A percentile compares a stretch with the other conserved stretches of the same genome.
These are phyloP conservation scores for Crossaster papposus DNA, from an alignment of 53 echinoderm and acorn worm genomes.

Conservation along the genomic window DNA sequence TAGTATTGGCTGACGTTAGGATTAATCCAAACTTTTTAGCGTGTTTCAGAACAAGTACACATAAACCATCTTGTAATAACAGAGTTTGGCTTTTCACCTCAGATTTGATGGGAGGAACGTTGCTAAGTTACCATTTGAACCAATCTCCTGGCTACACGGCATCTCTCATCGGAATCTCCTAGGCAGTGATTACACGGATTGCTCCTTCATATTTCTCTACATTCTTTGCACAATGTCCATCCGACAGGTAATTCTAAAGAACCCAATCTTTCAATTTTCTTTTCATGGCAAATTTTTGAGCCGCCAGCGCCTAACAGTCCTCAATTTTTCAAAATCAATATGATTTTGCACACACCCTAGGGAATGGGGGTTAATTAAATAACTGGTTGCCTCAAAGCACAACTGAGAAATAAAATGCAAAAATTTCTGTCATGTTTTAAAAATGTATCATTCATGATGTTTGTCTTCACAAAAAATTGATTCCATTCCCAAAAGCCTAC, in stretches of 20 bases:
- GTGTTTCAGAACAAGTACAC: too few species aligned
- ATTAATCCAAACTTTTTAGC: too few species aligned
- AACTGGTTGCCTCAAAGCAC: too few species aligned
- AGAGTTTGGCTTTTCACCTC: neutral
- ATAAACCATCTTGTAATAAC: too few species aligned
- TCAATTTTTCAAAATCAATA: too few species aligned
- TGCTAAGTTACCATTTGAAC: conserved; percentile 93
- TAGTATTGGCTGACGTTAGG: too few species aligned
- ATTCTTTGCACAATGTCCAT: conserved; percentile 99
- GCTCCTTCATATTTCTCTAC: conserved; percentile 96
- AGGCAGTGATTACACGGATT: conserved; percentile 93
- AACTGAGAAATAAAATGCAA: neutral
- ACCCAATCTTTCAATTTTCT: neutral
- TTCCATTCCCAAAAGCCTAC: too few species aligned
- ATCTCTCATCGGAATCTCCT: conserved; percentile 98
- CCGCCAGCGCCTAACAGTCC: too few species aligned
- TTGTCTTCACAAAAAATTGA: too few species aligned
- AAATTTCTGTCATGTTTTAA: neutral
- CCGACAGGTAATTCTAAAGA: conserved; percentile 79
- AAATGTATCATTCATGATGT: too few species aligned
- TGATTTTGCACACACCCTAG: too few species aligned
- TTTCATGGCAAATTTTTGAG: neutral
- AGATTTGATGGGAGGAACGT: conserved; percentile 98
- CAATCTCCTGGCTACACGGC: conserved; percentile 96
- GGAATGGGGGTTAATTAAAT: too few species aligned